phyloP scores from a whole-genome alignment of 1,140 invertebrate species.

The Agraylea sexmaculata region DNA sequence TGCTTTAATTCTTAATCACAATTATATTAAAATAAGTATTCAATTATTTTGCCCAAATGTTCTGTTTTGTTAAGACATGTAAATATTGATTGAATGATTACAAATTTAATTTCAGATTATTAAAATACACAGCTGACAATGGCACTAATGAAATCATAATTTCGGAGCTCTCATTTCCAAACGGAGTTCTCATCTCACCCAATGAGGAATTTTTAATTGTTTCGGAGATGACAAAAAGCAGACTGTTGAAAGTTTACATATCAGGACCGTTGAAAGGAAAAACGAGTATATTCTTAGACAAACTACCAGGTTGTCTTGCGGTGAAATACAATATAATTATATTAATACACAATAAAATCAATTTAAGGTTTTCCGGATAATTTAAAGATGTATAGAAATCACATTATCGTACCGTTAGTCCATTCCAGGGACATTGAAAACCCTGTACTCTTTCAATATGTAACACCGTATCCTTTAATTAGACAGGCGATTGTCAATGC shows the following conservation, averaged over 20 bases:
- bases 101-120: constrained; percentile 36
- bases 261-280: constrained; percentile 56
- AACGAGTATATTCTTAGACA: constrained; percentile 58
- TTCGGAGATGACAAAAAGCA: constrained; percentile 45
- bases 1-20: too few relatives aligned
- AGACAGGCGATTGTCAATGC: constrained; percentile 45
- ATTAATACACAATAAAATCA: too few relatives aligned
- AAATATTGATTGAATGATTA: constrained; percentile 5
- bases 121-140: constrained; percentile 28
- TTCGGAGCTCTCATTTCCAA: constrained; percentile 59
- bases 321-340: background rate
- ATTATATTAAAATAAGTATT: too few relatives aligned
- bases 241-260: constrained; percentile 53
- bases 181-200: constrained; percentile 60
- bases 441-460: constrained; percentile 33
- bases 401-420: constrained; percentile 54
- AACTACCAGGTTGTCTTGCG: constrained; percentile 51
- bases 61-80: background rate
- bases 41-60: too few relatives aligned
- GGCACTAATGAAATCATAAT: constrained; percentile 45
- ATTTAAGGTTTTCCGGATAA: constrained; percentile 51
- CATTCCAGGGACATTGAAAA: constrained; percentile 37
- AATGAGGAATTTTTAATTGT: constrained; percentile 69
- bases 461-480: constrained; percentile 45
- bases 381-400: constrained; percentile 48